Percentiles rank a stretch among this genome's conserved stretches.
Conservation (phyloP, 2,797 vertebrate species). For the Dallia pectoralis region DNA sequence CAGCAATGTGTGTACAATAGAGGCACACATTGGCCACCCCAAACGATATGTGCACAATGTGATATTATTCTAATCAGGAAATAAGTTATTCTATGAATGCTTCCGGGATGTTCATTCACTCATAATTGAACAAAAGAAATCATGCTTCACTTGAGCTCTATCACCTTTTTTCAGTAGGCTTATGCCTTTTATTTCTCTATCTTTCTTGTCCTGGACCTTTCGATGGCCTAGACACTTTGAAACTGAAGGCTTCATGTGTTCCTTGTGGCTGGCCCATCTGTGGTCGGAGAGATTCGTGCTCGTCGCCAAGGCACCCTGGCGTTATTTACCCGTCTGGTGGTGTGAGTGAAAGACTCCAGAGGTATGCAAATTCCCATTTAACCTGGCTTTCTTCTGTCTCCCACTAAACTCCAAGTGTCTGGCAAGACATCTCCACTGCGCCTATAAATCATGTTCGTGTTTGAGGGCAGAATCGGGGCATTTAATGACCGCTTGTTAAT, state of each 20-base stretch:
- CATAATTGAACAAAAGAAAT: background rate
- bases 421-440: constrained; percentile 39
- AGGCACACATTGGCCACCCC: background rate
- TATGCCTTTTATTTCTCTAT: too few species aligned
- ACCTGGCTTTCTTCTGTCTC: constrained; percentile 50
- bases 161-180: too few species aligned
- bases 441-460: constrained; percentile 38
- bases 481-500: constrained; percentile 55
- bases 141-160: too few species aligned
- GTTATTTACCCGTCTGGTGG: constrained; percentile 48
- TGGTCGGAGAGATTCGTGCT: constrained; percentile 15
- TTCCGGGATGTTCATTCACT: background rate
- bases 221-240: too few species aligned
- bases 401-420: constrained; percentile 49
- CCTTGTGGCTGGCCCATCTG: constrained; percentile 11
- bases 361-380: constrained; percentile 53
- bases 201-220: too few species aligned
- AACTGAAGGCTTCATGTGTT: background rate
- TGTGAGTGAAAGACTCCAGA: constrained; percentile 48
- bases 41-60: background rate
- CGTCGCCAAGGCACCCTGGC: constrained; percentile 41
- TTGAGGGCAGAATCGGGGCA: constrained; percentile 44
- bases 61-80: background rate
- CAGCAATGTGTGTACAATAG: constrained; percentile 3
- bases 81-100: constrained; percentile 7